phyloP scores from a whole-genome alignment of 1,140 invertebrate genomes.

The Pseudachorutes palmiensis region DNA sequence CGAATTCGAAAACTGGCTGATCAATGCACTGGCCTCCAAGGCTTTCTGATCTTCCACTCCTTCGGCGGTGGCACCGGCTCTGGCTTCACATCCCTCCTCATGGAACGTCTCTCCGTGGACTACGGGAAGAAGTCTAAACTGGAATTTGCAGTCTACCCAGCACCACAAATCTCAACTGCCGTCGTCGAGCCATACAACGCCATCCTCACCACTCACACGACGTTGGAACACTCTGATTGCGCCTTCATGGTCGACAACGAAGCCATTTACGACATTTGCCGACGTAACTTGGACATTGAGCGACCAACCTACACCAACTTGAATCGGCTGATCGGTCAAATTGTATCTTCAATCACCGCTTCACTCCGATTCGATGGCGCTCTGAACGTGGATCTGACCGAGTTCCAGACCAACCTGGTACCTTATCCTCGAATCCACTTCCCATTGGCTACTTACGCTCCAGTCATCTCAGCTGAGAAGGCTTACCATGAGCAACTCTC shows the following conservation, averaged over 20 bases:
- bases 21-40: slow-evolving; percentile 65
- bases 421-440: slow-evolving; percentile 55
- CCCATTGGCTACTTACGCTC: slow-evolving; percentile 47
- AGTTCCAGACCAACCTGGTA: slow-evolving; percentile 55
- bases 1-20: slow-evolving; percentile 69
- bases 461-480: slow-evolving; percentile 48
- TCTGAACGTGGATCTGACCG: slow-evolving; percentile 54
- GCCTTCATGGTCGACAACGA: slow-evolving; percentile 66
- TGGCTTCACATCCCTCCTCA: slow-evolving; percentile 75
- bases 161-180: slow-evolving; percentile 55
- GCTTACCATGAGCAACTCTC: slow-evolving; percentile 61
- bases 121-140: slow-evolving; percentile 84
- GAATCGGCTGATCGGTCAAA: slow-evolving; percentile 51
- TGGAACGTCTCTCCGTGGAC: slow-evolving; percentile 78
- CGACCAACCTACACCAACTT: slow-evolving; percentile 52
- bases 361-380: slow-evolving; percentile 55
- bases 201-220: slow-evolving; percentile 60
- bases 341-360: slow-evolving; percentile 52
- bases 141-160: slow-evolving; percentile 82
- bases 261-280: slow-evolving; percentile 64
- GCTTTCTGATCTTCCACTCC: slow-evolving; percentile 79
- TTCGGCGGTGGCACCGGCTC: slow-evolving; percentile 87
- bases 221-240: slow-evolving; percentile 60
- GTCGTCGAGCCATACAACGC: slow-evolving; percentile 58
- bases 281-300: slow-evolving; percentile 52